Conservation (phyloP, 92 coral and sea anemone species). For the Porites rus region DNA sequence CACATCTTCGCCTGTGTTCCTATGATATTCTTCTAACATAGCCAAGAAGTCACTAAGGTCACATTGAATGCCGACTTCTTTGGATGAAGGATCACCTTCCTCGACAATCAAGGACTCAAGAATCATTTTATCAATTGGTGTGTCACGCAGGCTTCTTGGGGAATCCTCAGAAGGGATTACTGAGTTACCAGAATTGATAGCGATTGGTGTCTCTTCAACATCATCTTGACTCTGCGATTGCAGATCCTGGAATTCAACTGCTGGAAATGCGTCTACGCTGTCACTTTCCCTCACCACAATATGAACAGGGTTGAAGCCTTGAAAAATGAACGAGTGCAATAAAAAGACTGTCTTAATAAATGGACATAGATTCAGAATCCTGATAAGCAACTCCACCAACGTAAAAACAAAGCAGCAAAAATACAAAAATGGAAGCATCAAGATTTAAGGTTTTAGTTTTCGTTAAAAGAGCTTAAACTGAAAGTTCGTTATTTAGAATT, state of each 20-base stretch:
- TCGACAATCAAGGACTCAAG: not conserved
- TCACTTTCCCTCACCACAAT: conserved; percentile 42
- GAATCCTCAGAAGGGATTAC: not conserved
- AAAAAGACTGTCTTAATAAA: too few relatives aligned
- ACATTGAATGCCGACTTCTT: conserved; percentile 62
- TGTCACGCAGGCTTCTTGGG: not conserved
- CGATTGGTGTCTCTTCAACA: not conserved
- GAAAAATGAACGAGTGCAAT: too few relatives aligned
- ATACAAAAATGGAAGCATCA: too few relatives aligned
- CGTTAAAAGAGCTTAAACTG: too few relatives aligned
- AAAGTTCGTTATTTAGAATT: too few relatives aligned
- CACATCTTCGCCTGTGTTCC: conserved; percentile 19
- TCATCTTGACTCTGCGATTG: not conserved
- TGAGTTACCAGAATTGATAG: not conserved
- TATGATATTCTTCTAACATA: conserved; percentile 51
- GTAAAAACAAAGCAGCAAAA: too few relatives aligned
- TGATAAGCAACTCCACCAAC: too few relatives aligned
- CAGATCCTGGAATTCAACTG: not conserved
- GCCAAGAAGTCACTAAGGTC: conserved; percentile 57
- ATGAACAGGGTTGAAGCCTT: conserved; percentile 43
- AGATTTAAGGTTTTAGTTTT: too few relatives aligned
- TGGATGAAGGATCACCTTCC: not conserved
- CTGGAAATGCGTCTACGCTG: not conserved
- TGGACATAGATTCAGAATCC: too few relatives aligned
- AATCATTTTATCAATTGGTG: not conserved